Base-by-base conservation (phyloP, 2,113 vertebrate genomes). In the Corapipo altera region DNA sequence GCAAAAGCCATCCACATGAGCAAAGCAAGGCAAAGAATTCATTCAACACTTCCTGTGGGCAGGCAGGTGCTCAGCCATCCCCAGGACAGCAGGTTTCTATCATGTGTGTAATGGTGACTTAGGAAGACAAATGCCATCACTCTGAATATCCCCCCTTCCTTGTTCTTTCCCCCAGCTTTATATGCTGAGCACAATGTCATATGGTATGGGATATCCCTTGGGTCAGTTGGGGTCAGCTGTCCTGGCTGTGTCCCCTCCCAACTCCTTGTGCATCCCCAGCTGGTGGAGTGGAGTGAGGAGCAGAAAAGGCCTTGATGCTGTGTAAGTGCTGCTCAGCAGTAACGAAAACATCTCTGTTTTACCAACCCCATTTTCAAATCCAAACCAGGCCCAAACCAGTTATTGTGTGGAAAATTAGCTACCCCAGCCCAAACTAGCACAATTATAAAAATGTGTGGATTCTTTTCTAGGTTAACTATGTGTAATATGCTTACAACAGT, bases 101-200 rank as follows among this genome's bases (percentile, higher is more conserved):
- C 12, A 23, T 15, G 2, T 1, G 5, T 1, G 4, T 33, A 33
- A 15, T 8, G 19, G 33, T 49, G 27, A 37, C 57, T 57, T 77
- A 32, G 15, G 23, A 57, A 51, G 22, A 51, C 22, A 49, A 57
- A 49, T 15, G 13, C 12, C 19, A 14, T 28, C 32, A 20, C 27
- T 70, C 35, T 0, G 0, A 71, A 84, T 27, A 12, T 33, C 15
- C 10, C 11, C 11, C 15, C 19, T 49, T 33, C 26, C 10, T 57
- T 6, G 33, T 74, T 7, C 41, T 57, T 84, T 64, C 12, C 41
- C 17, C 12, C 14, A 23, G 12, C 6, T 48, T 67, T 48, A 19
- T n/a, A 16, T 43, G 32, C 48, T 76, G 24, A 76, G 8, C 26
- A 16, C 9, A 5, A 28, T 57, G 43, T 33, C 22, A 8, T n/a